A percentile compares a stretch with the other conserved stretches of the same genome.
These are phyloP conservation scores for Spizaetus ornatus DNA, from an alignment of 2,113 vertebrate species.

Conservation along the genomic window DNA sequence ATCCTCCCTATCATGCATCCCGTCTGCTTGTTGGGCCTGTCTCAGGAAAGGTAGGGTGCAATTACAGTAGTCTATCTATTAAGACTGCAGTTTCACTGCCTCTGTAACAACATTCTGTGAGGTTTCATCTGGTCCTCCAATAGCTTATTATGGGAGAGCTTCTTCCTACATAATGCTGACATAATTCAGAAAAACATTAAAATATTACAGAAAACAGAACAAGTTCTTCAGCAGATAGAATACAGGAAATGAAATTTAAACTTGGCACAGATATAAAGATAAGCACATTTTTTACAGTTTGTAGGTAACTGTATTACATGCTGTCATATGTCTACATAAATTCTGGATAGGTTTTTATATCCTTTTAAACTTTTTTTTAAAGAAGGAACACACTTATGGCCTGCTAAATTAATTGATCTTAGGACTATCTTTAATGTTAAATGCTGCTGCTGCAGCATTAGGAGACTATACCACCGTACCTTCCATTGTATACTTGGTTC, in stretches of 20 bases:
- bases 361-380: neutral
- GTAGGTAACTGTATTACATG: neutral
- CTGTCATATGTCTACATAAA: neutral
- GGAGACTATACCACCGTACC: slow-evolving; percentile 43
- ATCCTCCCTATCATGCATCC: too few relatives aligned
- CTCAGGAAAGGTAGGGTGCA: too few relatives aligned
- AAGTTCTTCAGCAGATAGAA: neutral
- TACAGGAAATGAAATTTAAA: neutral
- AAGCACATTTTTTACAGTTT: neutral
- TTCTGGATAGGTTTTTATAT: neutral
- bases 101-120: neutral
- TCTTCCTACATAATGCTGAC: neutral
- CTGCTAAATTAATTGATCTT: neutral
- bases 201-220: neutral
- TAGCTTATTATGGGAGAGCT: accelerated
- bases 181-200: neutral
- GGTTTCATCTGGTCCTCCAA: neutral
- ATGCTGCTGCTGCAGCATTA: neutral
- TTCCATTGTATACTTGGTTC: slow-evolving; percentile 84
- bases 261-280: neutral
- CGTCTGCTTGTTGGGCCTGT: too few relatives aligned
- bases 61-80: neutral
- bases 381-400: neutral
- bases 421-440: neutral
- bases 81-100: neutral